These are phyloP conservation scores for Echinops telfairi DNA, from an alignment of 2,113 vertebrate species.

Conservation along the genomic window DNA sequence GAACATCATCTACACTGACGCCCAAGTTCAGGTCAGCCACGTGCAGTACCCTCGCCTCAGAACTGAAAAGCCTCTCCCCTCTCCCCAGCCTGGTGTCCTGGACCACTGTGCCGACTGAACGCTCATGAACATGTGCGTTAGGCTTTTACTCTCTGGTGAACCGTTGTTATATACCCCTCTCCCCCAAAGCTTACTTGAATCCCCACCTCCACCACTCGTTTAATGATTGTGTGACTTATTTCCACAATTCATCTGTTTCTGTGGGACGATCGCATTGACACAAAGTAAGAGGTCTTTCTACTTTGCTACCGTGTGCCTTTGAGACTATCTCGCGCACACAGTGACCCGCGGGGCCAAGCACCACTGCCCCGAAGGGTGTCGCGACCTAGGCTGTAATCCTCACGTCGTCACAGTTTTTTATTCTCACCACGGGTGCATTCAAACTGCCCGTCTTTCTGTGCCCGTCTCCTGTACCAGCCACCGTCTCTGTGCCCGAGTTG, in stretches of 20 bases:
- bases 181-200: not conserved
- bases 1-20: too few relatives aligned
- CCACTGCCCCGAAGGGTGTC: too few relatives aligned
- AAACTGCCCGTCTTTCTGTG: too few relatives aligned
- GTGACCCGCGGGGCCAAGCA: too few relatives aligned
- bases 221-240: not conserved
- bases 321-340: not conserved
- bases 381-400: not conserved
- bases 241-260: not conserved
- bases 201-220: not conserved
- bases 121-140: not conserved
- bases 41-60: not conserved
- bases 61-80: not conserved
- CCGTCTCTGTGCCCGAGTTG: not conserved
- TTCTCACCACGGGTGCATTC: too few relatives aligned
- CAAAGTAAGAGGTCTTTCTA: not conserved
- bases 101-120: not conserved
- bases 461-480: not conserved
- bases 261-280: not conserved
- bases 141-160: constrained; percentile 8
- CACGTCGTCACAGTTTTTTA: too few relatives aligned
- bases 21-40: not conserved
- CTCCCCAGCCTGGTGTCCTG: not conserved
- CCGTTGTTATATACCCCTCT: not conserved
- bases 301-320: not conserved